A percentile compares a stretch with the other conserved stretches of the same genome.
Evolutionary conservation across 1,140 invertebrate genomes (phyloP).

Genomic region (Heliothis virescens): DNA sequence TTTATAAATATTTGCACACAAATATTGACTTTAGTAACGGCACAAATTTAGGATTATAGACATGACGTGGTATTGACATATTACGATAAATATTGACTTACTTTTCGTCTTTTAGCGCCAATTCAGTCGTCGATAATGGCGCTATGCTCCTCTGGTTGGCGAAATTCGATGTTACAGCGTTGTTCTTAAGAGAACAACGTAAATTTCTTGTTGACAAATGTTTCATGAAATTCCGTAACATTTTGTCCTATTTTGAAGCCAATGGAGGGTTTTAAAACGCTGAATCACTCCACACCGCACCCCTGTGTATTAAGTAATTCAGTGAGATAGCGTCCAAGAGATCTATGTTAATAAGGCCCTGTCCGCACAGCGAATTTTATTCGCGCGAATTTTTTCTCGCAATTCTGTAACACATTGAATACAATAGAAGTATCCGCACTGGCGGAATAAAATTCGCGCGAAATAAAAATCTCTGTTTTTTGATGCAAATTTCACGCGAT

Average conservation of each 20-base stretch:
- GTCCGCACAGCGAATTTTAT: too few relatives aligned
- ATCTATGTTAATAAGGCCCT: slow-evolving; percentile 10
- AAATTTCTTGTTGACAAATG: slow-evolving; percentile 64
- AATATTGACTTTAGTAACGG: neutral
- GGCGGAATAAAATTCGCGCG: too few relatives aligned
- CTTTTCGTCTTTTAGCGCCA: slow-evolving; percentile 75
- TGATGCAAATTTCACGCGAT: too few relatives aligned
- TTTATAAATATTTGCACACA: too few relatives aligned
- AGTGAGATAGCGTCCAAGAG: slow-evolving; percentile 26
- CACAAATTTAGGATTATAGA: neutral
- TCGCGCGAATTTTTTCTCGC: too few relatives aligned
- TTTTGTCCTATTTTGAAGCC: slow-evolving; percentile 53
- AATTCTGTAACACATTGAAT: too few relatives aligned
- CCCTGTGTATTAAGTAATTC: slow-evolving; percentile 23
- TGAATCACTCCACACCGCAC: slow-evolving; percentile 32
- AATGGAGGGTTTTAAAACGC: neutral
- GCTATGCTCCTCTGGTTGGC: slow-evolving; percentile 69
- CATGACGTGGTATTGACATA: neutral
- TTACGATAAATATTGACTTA: slow-evolving; percentile 60
- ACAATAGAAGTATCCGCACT: too few relatives aligned
- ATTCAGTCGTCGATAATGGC: slow-evolving; percentile 71
- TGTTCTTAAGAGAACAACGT: slow-evolving; percentile 67
- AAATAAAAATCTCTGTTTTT: too few relatives aligned
- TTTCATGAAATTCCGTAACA: slow-evolving; percentile 70
- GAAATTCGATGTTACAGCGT: slow-evolving; percentile 64